These are phyloP conservation scores for Ianthella basta DNA, from an alignment of 37 sponge, comb jelly and placozoan genomes.

Conservation along the genomic window DNA sequence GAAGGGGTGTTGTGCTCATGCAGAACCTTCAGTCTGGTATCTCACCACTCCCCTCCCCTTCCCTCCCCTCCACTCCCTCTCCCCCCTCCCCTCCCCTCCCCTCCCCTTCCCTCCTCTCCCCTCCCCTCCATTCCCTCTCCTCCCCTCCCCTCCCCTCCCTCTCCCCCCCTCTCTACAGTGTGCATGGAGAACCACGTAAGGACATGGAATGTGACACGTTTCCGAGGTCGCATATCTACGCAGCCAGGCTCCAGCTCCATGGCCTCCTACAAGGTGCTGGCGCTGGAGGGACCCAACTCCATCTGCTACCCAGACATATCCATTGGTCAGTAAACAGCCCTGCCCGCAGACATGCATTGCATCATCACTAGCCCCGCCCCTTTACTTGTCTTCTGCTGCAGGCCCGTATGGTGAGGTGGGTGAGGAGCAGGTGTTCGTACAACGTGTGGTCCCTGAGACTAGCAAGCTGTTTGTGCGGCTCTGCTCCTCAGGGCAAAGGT, in stretches of 20 bases:
- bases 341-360: neutral
- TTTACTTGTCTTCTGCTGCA: conserved; percentile 9
- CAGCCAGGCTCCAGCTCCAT: conserved; percentile 96
- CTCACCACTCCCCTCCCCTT: conserved; percentile 26
- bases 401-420: conserved; percentile 95
- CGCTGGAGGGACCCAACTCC: conserved; percentile 87
- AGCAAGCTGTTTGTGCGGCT: conserved; percentile 77
- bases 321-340: conserved; percentile 66
- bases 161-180: conserved; percentile 34
- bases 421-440: conserved; percentile 91
- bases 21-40: neutral
- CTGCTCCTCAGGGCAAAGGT: conserved; percentile 86
- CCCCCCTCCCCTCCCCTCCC: neutral
- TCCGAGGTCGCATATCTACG: conserved; percentile 95
- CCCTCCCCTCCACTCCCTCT: neutral
- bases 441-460: conserved; percentile 90
- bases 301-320: conserved; percentile 73
- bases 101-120: neutral
- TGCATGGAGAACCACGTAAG: conserved; percentile 93
- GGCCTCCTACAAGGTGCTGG: conserved; percentile 92
- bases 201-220: conserved; percentile 93
- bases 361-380: neutral
- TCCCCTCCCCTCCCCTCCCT: neutral
- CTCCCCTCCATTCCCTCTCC: neutral
- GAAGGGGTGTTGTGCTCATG: neutral